Evolutionary conservation across 2,888 invertebrate genomes (phyloP).

Genomic region (Drosophila sordidula): DNA sequence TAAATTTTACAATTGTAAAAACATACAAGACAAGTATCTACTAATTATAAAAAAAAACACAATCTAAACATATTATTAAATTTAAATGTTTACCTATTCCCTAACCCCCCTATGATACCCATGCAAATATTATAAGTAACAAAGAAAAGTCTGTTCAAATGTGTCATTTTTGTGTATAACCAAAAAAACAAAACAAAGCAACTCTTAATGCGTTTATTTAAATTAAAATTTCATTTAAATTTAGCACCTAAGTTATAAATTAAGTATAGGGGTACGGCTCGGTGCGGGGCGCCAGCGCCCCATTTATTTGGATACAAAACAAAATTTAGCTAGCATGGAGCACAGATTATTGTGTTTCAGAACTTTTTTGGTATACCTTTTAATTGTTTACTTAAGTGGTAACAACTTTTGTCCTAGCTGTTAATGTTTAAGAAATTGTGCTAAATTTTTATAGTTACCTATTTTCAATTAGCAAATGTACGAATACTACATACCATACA

Average conservation of each 20-base stretch:
- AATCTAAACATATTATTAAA: conserved; percentile 49
- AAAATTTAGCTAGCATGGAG: conserved; percentile 60
- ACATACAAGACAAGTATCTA: conserved; percentile 33
- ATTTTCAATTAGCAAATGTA: conserved; percentile 54
- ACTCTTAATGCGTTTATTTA: conserved; percentile 60
- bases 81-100: conserved; percentile 57
- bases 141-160: conserved; percentile 79
- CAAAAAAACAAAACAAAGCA: conserved; percentile 42
- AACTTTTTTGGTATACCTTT: conserved; percentile 71
- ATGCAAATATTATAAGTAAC: conserved; percentile 52
- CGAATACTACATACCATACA: conserved; percentile 27
- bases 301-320: conserved; percentile 39
- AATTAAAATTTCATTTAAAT: conserved; percentile 35
- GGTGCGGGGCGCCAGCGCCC: conserved; percentile 55
- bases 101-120: conserved; percentile 36
- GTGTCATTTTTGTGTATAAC: conserved; percentile 75
- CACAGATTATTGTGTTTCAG: conserved; percentile 48
- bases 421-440: conserved; percentile 68
- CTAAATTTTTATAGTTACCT: conserved; percentile 71
- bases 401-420: conserved; percentile 50
- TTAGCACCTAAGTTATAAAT: conserved; percentile 62
- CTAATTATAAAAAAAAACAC: conserved; percentile 14
- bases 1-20: conserved; percentile 68
- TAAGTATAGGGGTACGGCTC: conserved; percentile 26
- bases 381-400: conserved; percentile 52